A percentile compares a stretch with the other conserved stretches of the same genome.
These are phyloP conservation scores for Dusona sp. DNA, from an alignment of 2,888 invertebrate genomes.

Conservation along the genomic window DNA sequence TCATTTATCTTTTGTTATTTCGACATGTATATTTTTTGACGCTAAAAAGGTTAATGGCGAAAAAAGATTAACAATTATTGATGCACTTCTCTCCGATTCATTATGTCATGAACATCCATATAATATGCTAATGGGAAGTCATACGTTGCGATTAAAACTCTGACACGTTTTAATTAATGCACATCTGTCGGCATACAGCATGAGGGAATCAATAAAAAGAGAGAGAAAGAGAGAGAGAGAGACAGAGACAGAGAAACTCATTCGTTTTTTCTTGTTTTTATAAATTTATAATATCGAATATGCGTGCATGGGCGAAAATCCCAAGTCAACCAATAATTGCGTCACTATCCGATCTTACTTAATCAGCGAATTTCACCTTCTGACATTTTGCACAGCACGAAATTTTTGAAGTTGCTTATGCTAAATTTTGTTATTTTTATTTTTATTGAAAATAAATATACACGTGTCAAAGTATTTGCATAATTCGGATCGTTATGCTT, in stretches of 20 bases:
- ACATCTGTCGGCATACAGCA: slow-evolving; percentile 13
- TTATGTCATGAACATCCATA: slow-evolving; percentile 17
- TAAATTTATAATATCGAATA: neutral
- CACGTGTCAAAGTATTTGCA: slow-evolving; percentile 1
- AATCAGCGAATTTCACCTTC: slow-evolving; percentile 55
- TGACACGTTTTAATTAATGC: slow-evolving; percentile 37
- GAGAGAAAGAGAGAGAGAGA: neutral
- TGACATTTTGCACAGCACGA: slow-evolving; percentile 49
- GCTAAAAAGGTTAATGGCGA: slow-evolving; percentile 7
- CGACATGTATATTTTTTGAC: neutral
- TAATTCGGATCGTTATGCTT: slow-evolving; percentile 35
- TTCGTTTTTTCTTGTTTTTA: neutral
- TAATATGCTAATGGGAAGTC: slow-evolving; percentile 41
- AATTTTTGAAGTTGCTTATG: neutral
- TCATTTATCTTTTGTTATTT: neutral
- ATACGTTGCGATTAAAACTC: slow-evolving; percentile 25
- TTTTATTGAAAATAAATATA: slow-evolving; percentile 17
- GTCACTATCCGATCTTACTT: slow-evolving; percentile 48
- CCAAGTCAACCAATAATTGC: slow-evolving; percentile 32
- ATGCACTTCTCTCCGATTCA: slow-evolving; percentile 13
- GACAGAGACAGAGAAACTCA: too few species aligned
- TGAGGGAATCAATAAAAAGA: neutral
- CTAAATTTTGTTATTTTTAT: slow-evolving; percentile 5
- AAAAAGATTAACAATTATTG: slow-evolving; percentile 2
- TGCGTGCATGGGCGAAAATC: neutral